phyloP scores from a whole-genome alignment of 2,888 invertebrate species.

The Xestia rhomboidea region DNA sequence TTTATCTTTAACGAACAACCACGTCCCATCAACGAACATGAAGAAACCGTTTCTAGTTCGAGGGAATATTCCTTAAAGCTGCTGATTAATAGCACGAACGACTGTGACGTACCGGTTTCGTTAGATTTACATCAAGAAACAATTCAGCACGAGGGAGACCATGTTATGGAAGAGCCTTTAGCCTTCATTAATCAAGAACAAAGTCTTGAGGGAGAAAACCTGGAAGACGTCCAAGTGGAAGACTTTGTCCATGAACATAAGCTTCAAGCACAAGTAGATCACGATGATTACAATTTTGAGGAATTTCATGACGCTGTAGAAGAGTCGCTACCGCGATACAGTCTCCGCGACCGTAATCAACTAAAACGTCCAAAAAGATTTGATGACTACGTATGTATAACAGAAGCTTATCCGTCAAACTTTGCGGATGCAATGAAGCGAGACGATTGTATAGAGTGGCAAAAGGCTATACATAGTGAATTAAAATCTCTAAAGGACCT shows the following conservation, averaged over 20 bases:
- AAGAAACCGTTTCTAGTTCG: conserved; percentile 4
- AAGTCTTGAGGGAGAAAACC: not conserved
- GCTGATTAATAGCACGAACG: not conserved
- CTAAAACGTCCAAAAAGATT: too few species aligned
- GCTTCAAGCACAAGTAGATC: not conserved
- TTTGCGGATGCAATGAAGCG: too few species aligned
- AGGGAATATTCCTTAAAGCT: conserved; percentile 2
- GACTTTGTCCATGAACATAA: not conserved
- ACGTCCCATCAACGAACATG: not conserved
- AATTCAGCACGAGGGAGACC: conserved; percentile 4
- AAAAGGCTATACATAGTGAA: too few species aligned
- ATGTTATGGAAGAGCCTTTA: too few species aligned
- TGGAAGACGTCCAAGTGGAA: conserved; percentile 4
- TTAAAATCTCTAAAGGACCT: too few species aligned
- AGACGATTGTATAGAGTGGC: too few species aligned
- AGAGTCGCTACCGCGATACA: too few species aligned
- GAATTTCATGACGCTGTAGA: too few species aligned
- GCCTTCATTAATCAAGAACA: not conserved
- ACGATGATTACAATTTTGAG: not conserved
- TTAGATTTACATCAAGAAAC: not conserved
- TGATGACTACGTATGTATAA: too few species aligned
- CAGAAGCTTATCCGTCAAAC: too few species aligned
- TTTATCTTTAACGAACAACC: too few species aligned
- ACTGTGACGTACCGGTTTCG: not conserved
- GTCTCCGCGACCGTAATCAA: too few species aligned